These are phyloP conservation scores for Heteronetta atricapilla DNA, from an alignment of 2,113 vertebrate species.

Conservation along the genomic window DNA sequence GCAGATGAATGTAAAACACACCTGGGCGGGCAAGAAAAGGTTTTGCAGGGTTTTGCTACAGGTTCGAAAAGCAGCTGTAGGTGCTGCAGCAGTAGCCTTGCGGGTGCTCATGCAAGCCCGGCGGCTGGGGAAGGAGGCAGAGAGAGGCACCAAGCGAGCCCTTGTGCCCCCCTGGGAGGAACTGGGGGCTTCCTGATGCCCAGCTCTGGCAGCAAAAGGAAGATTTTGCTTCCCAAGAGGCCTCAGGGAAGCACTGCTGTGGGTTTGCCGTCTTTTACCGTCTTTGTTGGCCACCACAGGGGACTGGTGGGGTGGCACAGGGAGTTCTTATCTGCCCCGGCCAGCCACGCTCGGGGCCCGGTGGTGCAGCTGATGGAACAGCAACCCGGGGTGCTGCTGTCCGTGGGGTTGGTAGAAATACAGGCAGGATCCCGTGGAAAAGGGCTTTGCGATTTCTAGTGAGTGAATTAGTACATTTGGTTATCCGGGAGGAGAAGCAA, in stretches of 20 bases:
- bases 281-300: accelerated
- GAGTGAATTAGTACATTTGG: accelerated
- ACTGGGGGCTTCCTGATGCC: not conserved
- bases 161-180: not conserved
- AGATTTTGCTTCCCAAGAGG: not conserved
- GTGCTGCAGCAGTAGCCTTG: not conserved
- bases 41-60: not conserved
- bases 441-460: not conserved
- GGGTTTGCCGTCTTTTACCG: not conserved
- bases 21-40: not conserved
- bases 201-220: not conserved
- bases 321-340: not conserved
- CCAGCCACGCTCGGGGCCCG: accelerated
- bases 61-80: not conserved
- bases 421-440: not conserved
- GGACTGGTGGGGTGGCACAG: not conserved
- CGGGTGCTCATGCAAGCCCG: not conserved
- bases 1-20: not conserved
- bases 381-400: not conserved
- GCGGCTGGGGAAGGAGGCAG: no score
- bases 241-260: not conserved
- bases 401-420: accelerated
- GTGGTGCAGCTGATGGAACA: not conserved
- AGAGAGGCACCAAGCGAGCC: no score
- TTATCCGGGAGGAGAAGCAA: not conserved